Conservation (phyloP, 1,140 invertebrate genomes). For the Drosophila fuyamai region DNA sequence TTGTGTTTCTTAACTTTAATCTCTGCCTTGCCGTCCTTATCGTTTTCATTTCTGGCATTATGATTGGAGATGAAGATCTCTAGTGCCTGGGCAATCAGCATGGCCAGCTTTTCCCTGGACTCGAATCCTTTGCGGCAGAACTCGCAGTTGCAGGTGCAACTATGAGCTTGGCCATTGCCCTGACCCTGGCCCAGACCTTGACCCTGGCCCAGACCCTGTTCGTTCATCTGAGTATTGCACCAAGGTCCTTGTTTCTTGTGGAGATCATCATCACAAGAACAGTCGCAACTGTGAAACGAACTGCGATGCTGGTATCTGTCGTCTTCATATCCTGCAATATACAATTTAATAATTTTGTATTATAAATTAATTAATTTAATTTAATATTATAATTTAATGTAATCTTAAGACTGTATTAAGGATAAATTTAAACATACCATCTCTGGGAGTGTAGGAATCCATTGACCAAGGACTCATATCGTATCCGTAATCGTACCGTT, state of each 20-base stretch:
- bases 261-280: not conserved
- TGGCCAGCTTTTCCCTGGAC: constrained; percentile 14
- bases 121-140: constrained; percentile 14
- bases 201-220: not conserved
- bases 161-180: not conserved
- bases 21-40: not conserved
- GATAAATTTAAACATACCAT: not conserved
- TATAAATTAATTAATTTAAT: too few relatives aligned
- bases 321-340: constrained; percentile 1
- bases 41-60: not conserved
- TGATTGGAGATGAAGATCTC: constrained; percentile 37
- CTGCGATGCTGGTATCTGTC: not conserved
- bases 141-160: constrained; percentile 27
- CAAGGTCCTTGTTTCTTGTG: not conserved
- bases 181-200: too few relatives aligned
- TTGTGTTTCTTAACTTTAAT: not conserved
- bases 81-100: constrained; percentile 34
- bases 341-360: too few relatives aligned
- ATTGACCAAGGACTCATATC: not conserved
- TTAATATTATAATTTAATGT: too few relatives aligned
- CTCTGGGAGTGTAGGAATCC: not conserved
- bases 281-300: not conserved
- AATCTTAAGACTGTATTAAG: too few relatives aligned
- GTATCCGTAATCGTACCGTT: not conserved
- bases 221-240: not conserved